Evolutionary conservation across 1,140 invertebrate genomes (phyloP), one percentile per base, ranked within the genome.

Genomic region (Tribolium castaneum): DNA sequence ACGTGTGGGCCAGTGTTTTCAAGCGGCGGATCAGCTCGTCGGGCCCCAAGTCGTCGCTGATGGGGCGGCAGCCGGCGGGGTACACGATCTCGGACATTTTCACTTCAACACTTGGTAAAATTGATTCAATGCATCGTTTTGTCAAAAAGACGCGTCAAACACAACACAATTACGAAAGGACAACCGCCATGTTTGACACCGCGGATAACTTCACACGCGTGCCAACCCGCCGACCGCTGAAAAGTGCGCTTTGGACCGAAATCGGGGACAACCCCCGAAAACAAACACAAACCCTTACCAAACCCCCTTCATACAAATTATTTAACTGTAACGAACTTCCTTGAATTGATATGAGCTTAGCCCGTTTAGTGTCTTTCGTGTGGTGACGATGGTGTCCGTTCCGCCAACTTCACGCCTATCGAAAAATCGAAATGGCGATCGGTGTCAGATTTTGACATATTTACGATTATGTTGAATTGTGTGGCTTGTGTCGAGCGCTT

Each of bases 1-100:
- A 91, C 0, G 96, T 97, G 85, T 98, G 95, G 9, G 97, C 96
- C 79, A 98, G 87, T 34, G 95, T 94, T 92, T 99, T 99, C 12
- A 99, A 90, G 85, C 98, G 91, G 78, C 96, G 90, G 82, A 99
- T 97, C 50, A 99, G 89, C 87, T 99, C 98, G 91, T 99, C 97
- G 34, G 96, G 94, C 75, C 96, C 95, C 54, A 99, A 89, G 89
- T 98, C 97, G 87, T 98, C 97, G 78, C 92, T 94, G 73, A 99
- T 92, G 80, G 95, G 94, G 82, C 94, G 92, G 87, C 95, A 97
- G 85, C 95, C 94, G 86, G 92, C 91, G 80, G 95, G 95, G 88
- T 97, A 97, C 84, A 94, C 90, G 87, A 97, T 96, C 88, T 95
- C 93, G 86, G 92, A 90, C 92, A 93, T 93, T 83, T 84, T 91